Evolutionary conservation across 2,888 invertebrate genomes (phyloP).

Genomic region (Hyposoter didymator): DNA sequence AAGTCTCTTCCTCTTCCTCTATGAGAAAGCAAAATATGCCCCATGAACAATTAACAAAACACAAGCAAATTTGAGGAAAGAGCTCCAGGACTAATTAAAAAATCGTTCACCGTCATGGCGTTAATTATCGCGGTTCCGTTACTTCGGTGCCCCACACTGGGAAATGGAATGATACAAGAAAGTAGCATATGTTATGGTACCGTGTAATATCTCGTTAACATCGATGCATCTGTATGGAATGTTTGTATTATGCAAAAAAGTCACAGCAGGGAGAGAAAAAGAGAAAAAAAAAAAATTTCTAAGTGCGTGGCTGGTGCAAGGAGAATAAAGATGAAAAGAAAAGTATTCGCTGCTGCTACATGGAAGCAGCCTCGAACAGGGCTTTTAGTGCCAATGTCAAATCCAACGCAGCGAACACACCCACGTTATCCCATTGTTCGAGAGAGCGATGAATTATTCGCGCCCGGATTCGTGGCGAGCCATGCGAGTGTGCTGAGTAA

Average conservation of each 20-base stretch:
- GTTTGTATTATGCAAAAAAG: background rate
- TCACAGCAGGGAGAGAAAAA: background rate
- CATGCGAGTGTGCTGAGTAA: conserved; percentile 71
- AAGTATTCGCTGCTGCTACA: conserved; percentile 16
- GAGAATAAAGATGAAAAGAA: conserved; percentile 13
- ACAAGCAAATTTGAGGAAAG: background rate
- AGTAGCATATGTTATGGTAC: background rate
- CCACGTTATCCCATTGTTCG: conserved; percentile 73
- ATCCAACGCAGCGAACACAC: conserved; percentile 75
- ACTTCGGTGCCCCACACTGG: background rate
- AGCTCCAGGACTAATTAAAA: background rate
- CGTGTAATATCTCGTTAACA: conserved; percentile 11
- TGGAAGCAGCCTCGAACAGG: conserved; percentile 47
- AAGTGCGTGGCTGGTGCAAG: conserved; percentile 48
- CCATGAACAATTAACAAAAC: too few relatives aligned
- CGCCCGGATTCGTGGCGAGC: conserved; percentile 56
- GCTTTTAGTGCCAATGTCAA: conserved; percentile 78
- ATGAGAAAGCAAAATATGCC: too few relatives aligned
- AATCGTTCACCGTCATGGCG: background rate
- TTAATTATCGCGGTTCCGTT: background rate
- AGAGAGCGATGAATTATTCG: conserved; percentile 69
- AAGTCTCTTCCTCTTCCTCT: too few relatives aligned
- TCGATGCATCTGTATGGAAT: background rate
- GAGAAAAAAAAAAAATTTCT: background rate
- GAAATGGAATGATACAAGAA: background rate